Conservation (phyloP, 2,888 invertebrate genomes). For the Oscheius sp. region DNA sequence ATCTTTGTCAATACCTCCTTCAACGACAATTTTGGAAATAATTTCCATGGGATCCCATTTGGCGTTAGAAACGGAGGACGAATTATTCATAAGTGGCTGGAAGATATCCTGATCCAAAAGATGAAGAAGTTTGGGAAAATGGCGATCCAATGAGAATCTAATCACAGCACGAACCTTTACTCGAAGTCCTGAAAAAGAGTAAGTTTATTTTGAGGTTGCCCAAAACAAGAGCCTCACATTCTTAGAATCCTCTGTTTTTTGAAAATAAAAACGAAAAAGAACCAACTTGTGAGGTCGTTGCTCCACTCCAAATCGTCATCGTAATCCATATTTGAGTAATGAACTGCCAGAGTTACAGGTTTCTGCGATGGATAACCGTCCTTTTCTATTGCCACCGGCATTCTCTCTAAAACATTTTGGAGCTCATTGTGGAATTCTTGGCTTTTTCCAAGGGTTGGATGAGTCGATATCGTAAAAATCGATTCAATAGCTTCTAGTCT, state of each 20-base stretch:
- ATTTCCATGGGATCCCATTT: conserved; percentile 38
- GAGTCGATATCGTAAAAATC: not conserved
- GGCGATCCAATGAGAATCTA: not conserved
- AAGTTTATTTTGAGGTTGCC: not conserved
- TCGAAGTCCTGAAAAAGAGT: conserved; percentile 22
- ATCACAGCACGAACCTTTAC: conserved; percentile 1
- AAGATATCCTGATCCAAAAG: conserved; percentile 19
- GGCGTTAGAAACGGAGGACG: not conserved
- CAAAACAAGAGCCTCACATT: too few species aligned
- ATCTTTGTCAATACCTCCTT: conserved; percentile 31
- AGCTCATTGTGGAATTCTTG: conserved; percentile 31
- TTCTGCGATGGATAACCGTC: conserved; percentile 33
- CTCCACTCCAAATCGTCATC: conserved; percentile 54
- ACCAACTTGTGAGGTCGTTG: conserved; percentile 51
- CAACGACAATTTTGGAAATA: conserved; percentile 30
- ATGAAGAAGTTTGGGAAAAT: conserved; percentile 14
- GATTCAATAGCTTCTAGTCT: conserved; percentile 19
- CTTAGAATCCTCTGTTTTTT: too few species aligned
- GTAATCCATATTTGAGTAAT: conserved; percentile 60
- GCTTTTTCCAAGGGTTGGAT: conserved; percentile 5
- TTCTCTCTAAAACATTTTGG: conserved; percentile 33
- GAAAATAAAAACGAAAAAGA: not conserved
- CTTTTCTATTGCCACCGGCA: conserved; percentile 50
- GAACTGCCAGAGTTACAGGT: conserved; percentile 33
- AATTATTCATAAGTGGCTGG: conserved; percentile 17